These are phyloP conservation scores for Drosophila cardini DNA, from an alignment of 1,140 invertebrate genomes.

Conservation along the genomic window DNA sequence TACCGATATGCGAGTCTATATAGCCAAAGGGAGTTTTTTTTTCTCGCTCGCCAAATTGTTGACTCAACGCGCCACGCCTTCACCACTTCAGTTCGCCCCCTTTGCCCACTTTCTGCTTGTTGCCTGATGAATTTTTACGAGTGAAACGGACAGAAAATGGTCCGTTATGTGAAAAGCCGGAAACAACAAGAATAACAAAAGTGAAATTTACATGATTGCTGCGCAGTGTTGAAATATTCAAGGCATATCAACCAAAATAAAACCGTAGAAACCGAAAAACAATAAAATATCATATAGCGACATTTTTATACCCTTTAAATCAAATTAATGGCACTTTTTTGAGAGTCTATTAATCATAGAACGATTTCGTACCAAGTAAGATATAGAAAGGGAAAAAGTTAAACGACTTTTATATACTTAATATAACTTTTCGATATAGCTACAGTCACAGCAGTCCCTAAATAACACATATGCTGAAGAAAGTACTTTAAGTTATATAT, in stretches of 20 bases:
- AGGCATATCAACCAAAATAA: conserved; percentile 4
- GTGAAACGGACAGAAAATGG: conserved; percentile 26
- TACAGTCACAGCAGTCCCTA: too few relatives aligned
- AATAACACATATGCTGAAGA: too few relatives aligned
- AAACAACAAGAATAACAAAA: conserved; percentile 28
- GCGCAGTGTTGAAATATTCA: conserved; percentile 46
- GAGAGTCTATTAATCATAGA: too few relatives aligned
- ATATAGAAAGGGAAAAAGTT: too few relatives aligned
- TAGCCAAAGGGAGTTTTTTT: conserved; percentile 30
- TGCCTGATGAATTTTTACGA: conserved; percentile 66
- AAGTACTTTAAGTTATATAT: too few relatives aligned
- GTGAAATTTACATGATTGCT: conserved; percentile 51
- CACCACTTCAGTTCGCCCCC: background rate
- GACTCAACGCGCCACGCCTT: conserved; percentile 41
- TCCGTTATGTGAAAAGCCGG: conserved; percentile 26
- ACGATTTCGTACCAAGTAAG: too few relatives aligned
- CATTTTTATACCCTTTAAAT: background rate
- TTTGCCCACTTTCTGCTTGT: conserved; percentile 19
- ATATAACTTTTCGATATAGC: too few relatives aligned
- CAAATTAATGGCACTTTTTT: background rate
- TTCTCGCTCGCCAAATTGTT: conserved; percentile 54
- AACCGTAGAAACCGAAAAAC: too few relatives aligned
- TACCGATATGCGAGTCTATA: conserved; percentile 56
- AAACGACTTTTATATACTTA: too few relatives aligned
- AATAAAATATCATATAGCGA: background rate